Percentiles rank a stretch among this genome's conserved stretches.
phyloP scores from a whole-genome alignment of 2,797 vertebrate species.

The Darevskia nairensis region DNA sequence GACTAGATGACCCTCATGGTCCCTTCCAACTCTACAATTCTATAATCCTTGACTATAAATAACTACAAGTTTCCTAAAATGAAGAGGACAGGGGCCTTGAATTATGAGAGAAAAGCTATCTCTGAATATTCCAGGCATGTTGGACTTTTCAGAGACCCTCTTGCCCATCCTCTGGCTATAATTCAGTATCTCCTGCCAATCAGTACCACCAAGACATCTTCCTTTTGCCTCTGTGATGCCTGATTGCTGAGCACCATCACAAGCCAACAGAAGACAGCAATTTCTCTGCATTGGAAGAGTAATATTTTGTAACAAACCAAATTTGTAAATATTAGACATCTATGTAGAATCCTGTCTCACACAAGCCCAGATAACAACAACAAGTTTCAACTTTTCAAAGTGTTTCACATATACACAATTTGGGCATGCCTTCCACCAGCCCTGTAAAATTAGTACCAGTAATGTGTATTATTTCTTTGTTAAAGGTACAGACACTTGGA shows the following conservation, averaged over 20 bases:
- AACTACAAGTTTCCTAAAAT: neutral
- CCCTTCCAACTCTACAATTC: no score
- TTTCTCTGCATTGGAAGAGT: neutral
- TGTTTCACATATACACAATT: neutral
- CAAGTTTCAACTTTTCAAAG: neutral
- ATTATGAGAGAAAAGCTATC: constrained; percentile 15
- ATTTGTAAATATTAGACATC: neutral
- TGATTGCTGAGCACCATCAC: neutral
- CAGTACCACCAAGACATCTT: neutral
- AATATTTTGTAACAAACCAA: constrained; percentile 40
- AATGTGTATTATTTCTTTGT: neutral
- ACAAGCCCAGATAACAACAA: neutral
- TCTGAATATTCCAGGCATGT: neutral
- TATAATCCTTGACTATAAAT: neutral
- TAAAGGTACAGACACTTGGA: neutral
- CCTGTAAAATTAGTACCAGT: neutral
- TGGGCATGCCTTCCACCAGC: neutral
- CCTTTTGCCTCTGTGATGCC: constrained; percentile 11
- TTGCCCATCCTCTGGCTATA: neutral
- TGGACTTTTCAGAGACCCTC: neutral
- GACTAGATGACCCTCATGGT: no score
- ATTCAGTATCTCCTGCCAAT: constrained; percentile 17
- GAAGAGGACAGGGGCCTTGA: neutral
- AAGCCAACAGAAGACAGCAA: constrained; percentile 46
- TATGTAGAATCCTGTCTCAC: no score